Evolutionary conservation across 2,888 invertebrate genomes (phyloP).

Genomic region (Mimumesa dahlbomi): DNA sequence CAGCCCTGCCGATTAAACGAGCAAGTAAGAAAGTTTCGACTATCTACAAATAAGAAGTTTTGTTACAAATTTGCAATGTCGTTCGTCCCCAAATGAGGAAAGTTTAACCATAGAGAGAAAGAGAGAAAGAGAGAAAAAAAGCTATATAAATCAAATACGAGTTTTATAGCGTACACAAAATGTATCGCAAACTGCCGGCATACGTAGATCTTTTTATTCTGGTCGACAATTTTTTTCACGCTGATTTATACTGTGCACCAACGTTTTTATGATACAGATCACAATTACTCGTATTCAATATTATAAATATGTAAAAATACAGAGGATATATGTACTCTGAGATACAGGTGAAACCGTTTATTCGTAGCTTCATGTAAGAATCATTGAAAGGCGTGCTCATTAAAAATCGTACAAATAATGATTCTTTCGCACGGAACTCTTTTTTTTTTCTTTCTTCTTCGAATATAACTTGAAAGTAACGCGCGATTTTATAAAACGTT

Average conservation of each 20-base stretch:
- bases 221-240: background rate
- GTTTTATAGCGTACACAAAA: constrained; percentile 2
- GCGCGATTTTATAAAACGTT: no score
- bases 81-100: background rate
- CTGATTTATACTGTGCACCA: constrained; percentile 1
- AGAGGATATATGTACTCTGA: background rate
- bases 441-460: no score
- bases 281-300: background rate
- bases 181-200: background rate
- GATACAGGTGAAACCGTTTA: background rate
- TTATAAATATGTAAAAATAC: background rate
- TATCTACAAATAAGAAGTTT: constrained; percentile 31
- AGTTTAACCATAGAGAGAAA: constrained; percentile 13
- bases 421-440: no score
- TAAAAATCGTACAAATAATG: no score
- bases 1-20: constrained; percentile 43
- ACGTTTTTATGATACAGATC: background rate
- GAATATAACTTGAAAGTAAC: no score
- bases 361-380: no score
- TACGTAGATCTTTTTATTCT: constrained; percentile 3
- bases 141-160: no score
- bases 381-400: no score
- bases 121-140: no score
- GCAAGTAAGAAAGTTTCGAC: constrained; percentile 27
- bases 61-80: constrained; percentile 47